Evolutionary conservation across 1,140 invertebrate genomes (phyloP).

Genomic region (Paraescarpia echinospica): DNA sequence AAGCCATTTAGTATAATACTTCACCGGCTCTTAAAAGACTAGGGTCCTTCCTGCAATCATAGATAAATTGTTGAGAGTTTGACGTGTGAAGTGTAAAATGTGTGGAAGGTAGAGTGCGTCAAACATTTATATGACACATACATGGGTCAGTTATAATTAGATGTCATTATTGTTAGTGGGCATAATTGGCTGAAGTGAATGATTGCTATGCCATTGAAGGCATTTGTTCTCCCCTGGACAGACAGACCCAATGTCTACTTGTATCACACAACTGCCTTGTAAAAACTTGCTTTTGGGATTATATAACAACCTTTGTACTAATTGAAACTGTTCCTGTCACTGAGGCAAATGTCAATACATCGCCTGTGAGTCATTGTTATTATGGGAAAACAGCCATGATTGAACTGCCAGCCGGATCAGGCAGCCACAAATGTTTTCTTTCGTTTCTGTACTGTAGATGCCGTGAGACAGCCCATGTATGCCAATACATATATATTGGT

Average conservation of each 20-base stretch:
- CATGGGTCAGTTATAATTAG: no score
- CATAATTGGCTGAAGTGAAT: background rate
- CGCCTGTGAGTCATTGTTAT: background rate
- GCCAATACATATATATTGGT: background rate
- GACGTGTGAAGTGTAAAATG: no score
- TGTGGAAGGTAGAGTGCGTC: no score
- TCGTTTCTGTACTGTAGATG: background rate
- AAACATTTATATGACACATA: no score
- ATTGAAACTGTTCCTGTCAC: background rate
- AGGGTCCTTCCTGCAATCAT: no score
- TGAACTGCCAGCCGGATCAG: background rate
- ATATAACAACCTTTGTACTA: background rate
- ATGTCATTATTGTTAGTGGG: no score
- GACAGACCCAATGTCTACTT: background rate
- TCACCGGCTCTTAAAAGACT: no score
- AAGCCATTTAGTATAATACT: no score
- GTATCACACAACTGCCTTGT: background rate
- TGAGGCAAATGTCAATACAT: background rate
- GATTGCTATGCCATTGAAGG: background rate
- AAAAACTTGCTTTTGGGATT: background rate
- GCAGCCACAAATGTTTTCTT: background rate
- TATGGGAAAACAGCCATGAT: background rate
- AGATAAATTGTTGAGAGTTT: no score
- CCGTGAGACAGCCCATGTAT: background rate
- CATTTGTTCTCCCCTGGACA: background rate